Evolutionary conservation across 2,888 invertebrate species (phyloP), one percentile per base, ranked within the genome.

Genomic region (Eurois occulta): DNA sequence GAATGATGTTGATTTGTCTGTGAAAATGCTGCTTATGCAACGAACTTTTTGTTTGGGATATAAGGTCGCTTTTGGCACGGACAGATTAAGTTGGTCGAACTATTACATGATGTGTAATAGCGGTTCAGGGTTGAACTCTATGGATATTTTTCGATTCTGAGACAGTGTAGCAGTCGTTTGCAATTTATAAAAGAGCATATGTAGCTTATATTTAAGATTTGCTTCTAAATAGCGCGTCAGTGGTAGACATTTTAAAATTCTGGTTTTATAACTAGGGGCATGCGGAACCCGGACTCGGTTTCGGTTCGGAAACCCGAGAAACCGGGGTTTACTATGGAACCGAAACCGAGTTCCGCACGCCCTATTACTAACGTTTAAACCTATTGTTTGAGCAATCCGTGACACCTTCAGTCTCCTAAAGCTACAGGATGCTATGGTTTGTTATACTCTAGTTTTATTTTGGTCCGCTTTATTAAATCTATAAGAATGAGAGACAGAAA

Each of bases 391-490:
- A 80, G 46, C 84, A 84, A 28, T 84, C 80, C 84, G 2, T 43
- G 21, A 72, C 67, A 62, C 69, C 72, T 75, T 81, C 60, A 75
- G 82, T 69, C 28, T 72, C 46, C 75, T 72, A 81, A 72, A 81
- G 38, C 41, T 81, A 70, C 72, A 76, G 82, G 86, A 83, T 75
- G 76, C 86, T 81, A 52, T 52, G 10, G 60, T 55, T 68, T 24
- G 48, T 65, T 28, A 48, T 41, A 65, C n/a, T 28, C 32, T 60
- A 28, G 48, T 48, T 46, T 58, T 13, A 18, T 32, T 66, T 58
- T 75, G 16, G 13, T 62, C 77, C 8, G 13, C 21, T 58, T 41
- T 55, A 41, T 24, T 24, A 32, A 55, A 11, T 48, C 64, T 32
- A 52, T n/a, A 28, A 24, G 8, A 64, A 18, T 41, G n/a, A 43